These are phyloP conservation scores for Drosophila rhopaloa DNA, from an alignment of 1,140 invertebrate genomes.

Conservation along the genomic window DNA sequence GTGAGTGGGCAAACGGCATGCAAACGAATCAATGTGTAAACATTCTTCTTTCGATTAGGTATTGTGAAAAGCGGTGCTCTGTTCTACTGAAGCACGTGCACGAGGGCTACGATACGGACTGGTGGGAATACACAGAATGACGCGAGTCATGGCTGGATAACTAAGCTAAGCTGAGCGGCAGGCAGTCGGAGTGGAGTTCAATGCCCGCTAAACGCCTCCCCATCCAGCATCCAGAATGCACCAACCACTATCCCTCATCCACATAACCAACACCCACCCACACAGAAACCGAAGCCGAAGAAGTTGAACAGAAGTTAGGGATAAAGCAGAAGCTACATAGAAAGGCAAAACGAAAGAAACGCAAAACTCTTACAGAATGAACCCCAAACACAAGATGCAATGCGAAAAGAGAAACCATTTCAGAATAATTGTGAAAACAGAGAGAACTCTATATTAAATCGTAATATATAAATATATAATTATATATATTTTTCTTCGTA, in stretches of 20 bases:
- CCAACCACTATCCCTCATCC: constrained; percentile 2
- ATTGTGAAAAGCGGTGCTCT: constrained; percentile 97
- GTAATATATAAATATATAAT: constrained; percentile 31
- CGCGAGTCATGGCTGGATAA: constrained; percentile 81
- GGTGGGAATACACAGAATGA: constrained; percentile 97
- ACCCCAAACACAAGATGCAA: constrained; percentile 8
- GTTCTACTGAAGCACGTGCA: constrained; percentile 98
- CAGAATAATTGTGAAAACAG: constrained; percentile 22
- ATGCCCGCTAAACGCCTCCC: constrained; percentile 8
- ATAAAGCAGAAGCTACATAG: constrained; percentile 7
- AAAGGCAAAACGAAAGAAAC: constrained; percentile 12
- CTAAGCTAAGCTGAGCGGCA: constrained; percentile 52
- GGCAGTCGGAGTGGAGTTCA: constrained; percentile 20
- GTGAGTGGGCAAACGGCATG: constrained; percentile 85
- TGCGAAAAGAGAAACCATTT: neutral
- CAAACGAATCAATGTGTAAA: neutral
- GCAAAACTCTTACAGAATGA: constrained; percentile 1
- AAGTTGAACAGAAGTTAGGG: constrained; percentile 28
- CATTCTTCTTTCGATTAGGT: constrained; percentile 87
- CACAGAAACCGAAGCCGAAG: constrained; percentile 18
- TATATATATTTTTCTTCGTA: constrained; percentile 33
- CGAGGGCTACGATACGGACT: constrained; percentile 99
- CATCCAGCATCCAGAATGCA: constrained; percentile 13
- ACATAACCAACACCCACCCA: constrained; percentile 1
- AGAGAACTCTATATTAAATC: constrained; percentile 28